Percentiles rank a stretch among this genome's conserved stretches.
Conservation (phyloP, 1,140 invertebrate genomes). For the Antheraea pernyi region DNA sequence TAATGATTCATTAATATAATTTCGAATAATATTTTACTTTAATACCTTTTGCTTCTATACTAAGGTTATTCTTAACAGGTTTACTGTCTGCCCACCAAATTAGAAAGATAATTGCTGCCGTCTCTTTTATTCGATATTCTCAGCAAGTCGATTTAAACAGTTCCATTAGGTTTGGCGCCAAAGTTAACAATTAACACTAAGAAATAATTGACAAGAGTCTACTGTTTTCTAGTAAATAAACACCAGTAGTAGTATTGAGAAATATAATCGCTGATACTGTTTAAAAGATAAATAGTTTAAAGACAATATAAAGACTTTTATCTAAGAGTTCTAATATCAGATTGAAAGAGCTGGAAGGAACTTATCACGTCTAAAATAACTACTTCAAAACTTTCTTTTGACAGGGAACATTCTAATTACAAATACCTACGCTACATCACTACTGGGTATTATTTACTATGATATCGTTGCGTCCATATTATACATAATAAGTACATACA, state of each 20-base stretch:
- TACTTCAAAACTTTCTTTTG: neutral
- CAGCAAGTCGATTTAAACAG: neutral
- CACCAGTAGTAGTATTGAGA: neutral
- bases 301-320: neutral
- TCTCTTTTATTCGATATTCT: neutral
- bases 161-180: constrained; percentile 7
- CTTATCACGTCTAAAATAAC: neutral
- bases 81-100: too few species aligned
- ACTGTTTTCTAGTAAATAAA: neutral
- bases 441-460: constrained; percentile 3
- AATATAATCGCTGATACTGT: neutral
- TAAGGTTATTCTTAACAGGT: too few species aligned
- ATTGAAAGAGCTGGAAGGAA: neutral
- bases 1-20: too few species aligned
- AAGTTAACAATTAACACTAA: constrained; percentile 59
- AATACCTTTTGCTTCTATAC: too few species aligned
- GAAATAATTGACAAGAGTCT: constrained; percentile 57
- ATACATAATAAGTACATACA: constrained; percentile 10
- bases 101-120: too few species aligned
- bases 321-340: too few species aligned
- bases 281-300: neutral
- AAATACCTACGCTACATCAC: neutral
- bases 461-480: constrained; percentile 5
- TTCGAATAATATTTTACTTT: too few species aligned
- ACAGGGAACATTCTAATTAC: neutral